Evolutionary conservation across 2,888 invertebrate species (phyloP).

Genomic region (Metellina segmentata): DNA sequence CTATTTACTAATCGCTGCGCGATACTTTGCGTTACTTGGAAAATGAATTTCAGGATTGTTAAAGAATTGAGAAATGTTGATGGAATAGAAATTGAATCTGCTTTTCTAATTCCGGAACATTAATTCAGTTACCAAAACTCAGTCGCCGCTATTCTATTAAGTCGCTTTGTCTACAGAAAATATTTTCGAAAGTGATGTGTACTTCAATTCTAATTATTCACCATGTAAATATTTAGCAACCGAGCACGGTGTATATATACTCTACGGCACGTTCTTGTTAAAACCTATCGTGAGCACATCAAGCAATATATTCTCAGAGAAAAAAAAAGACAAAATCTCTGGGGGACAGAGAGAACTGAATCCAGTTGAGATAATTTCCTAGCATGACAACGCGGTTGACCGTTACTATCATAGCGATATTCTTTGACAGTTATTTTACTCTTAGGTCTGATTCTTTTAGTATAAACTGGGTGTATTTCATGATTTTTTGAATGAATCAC

Average conservation of each 20-base stretch:
- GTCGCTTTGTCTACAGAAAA: too few relatives aligned
- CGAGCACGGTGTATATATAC: not conserved
- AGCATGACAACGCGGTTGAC: conserved; percentile 55
- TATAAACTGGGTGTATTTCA: conserved; percentile 21
- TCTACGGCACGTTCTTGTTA: not conserved
- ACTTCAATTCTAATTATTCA: too few relatives aligned
- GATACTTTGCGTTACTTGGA: too few relatives aligned
- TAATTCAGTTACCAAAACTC: too few relatives aligned
- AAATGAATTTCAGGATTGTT: too few relatives aligned
- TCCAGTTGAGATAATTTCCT: conserved; percentile 30
- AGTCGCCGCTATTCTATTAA: too few relatives aligned
- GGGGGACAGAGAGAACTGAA: conserved; percentile 10
- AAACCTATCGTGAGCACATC: conserved; percentile 32
- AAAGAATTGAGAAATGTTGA: too few relatives aligned
- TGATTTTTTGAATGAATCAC: conserved; percentile 24
- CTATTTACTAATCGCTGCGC: too few relatives aligned
- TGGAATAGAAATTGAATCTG: too few relatives aligned
- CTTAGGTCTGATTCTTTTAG: conserved; percentile 13
- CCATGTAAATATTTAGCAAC: too few relatives aligned
- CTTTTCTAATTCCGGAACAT: too few relatives aligned
- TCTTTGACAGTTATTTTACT: conserved; percentile 25
- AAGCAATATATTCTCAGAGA: conserved; percentile 51
- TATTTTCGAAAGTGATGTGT: too few relatives aligned
- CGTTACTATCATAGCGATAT: conserved; percentile 33
- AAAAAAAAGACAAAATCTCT: not conserved